Evolutionary conservation across 2,797 vertebrate species (phyloP), one percentile per base, ranked within the genome.

Genomic region (Phylloscopus collybita): DNA sequence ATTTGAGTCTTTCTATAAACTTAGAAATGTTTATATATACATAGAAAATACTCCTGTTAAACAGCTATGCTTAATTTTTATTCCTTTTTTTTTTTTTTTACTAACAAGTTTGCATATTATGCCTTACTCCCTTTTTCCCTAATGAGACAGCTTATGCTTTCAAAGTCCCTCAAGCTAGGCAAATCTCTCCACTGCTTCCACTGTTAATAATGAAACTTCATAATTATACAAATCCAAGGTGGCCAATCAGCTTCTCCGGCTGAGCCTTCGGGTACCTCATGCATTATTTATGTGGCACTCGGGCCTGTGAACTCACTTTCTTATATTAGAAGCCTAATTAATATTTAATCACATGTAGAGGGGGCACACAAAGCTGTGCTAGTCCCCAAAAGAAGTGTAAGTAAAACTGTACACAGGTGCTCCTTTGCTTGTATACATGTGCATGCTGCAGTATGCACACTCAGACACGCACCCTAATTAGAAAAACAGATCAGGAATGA

Each of bases 151-250:
- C 97, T 98, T 98, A 98, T 98, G 98, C 97, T 98, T 98, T 98
- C 97, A 97, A 98, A 98, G 98, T 98, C 98, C 98, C 98, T 97
- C 97, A 98, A 98, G 98, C 98, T 98, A 98, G 96, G 98, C 97
- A 98, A 98, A 98, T 98, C 97, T 98, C 97, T 98, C 94, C 84
- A 97, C 97, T 91, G 96, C 97, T 97, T 98, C 97, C 96, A 98
- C 98, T 98, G 98, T 97, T 98, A 98, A 98, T 98, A 98, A 98
- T 98, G 97, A 98, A 98, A 98, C 98, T 98, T 98, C 96, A 98
- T 98, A 98, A 98, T 98, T 98, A 98, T 98, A 98, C 98, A 98
- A 98, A 98, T 98, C 98, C 98, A 97, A 98, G 97, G 97, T 98
- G 98, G 98, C 98, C 98, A 98, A 98, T 98, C 98, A 98, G 98